Evolutionary conservation across 2,797 vertebrate genomes (phyloP).

Genomic region (Coendou prehensilis): DNA sequence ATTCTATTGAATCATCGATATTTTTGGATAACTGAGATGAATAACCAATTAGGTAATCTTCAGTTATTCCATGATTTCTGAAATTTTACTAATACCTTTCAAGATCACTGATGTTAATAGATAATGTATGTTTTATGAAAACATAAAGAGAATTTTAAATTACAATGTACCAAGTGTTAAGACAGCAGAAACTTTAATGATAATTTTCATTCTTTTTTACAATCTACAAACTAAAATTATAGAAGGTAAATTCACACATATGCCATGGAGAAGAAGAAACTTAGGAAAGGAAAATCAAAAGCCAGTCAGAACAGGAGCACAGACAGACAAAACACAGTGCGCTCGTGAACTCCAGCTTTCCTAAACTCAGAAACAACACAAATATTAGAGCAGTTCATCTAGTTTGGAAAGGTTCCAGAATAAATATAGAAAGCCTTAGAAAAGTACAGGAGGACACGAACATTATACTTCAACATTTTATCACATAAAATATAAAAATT

Average conservation of each 20-base stretch:
- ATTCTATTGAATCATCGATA: conserved; percentile 16
- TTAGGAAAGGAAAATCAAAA: neutral
- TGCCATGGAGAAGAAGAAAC: neutral
- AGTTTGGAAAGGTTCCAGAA: neutral
- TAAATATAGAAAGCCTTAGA: neutral
- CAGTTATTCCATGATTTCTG: conserved; percentile 10
- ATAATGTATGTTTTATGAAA: conserved; percentile 42
- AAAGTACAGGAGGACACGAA: neutral
- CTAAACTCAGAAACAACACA: conserved; percentile 3
- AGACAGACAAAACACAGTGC: neutral
- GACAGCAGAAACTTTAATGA: neutral
- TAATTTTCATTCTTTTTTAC: neutral
- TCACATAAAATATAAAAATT: neutral
- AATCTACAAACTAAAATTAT: neutral
- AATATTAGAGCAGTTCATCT: neutral
- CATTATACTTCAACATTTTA: neutral
- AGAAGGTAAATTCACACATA: neutral
- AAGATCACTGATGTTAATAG: conserved; percentile 49
- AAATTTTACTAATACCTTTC: conserved; percentile 43
- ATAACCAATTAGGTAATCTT: conserved; percentile 36
- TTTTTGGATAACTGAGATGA: conserved; percentile 2
- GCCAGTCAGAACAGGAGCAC: neutral
- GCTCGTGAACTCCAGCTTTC: neutral
- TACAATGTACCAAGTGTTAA: neutral
- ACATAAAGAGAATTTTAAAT: conserved; percentile 3